Base-by-base conservation (phyloP, 2,797 vertebrate species). In the Tapirus indicus region DNA sequence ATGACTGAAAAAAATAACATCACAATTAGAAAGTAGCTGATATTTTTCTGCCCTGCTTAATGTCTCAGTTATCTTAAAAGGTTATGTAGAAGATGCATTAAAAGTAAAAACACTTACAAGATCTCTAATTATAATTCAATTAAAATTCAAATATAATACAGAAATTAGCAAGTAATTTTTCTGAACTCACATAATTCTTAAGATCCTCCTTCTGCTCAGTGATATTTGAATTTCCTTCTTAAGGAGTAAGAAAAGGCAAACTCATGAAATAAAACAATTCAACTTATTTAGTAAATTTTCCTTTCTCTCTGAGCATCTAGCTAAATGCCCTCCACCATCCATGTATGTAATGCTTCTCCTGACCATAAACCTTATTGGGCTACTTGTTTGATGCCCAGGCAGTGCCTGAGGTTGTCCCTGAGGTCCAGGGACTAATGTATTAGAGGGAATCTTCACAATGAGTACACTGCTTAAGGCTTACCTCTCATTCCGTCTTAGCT, bases 121-220 rank as follows among this genome's bases (percentile, higher is more conserved):
- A 91, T 77, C 41, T 80, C 77, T 93, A 96, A 86, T 97, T 95
- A 88, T 5, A 72, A 71, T 91, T 96, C 62, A 95, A 38, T n/a
- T 86, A 38, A 95, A 96, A 88, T 93, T 96, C 47, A 94, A 41
- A 75, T 90, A 56, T 7, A 95, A 95, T 86, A 47, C 56, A 91
- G 60, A 95, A 96, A 96, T 95, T 54, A 87, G 56, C 32, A 78
- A 44, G n/a, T 41, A 69, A 80, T 86, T 88, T 93, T 89, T 83
- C 56, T 49, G 82, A 92, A 91, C 38, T 38, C 68, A 8, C 14
- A 52, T 93, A 92, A 77, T 92, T 94, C 77, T 93, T 84, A 88
- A 84, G 9, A 93, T 80, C 25, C 14, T 83, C 35, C 86, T 83
- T 95, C 44, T 89, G 29, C 78, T 92, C 32, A 72, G 27, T 84